phyloP scores from a whole-genome alignment of 2,797 vertebrate species.

The Steatocranus sp. region DNA sequence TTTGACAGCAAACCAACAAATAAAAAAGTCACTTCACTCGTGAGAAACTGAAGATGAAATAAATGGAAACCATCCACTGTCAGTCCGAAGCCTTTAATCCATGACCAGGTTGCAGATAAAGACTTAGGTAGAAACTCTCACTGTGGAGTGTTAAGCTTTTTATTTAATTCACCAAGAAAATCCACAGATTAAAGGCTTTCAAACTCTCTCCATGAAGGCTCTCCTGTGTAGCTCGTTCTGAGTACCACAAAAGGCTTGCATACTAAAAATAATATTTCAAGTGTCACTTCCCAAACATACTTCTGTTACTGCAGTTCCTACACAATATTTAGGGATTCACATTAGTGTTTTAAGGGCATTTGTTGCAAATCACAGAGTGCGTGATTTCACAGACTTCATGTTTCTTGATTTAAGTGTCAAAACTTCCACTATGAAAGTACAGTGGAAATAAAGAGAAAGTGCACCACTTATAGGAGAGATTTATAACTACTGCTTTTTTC shows the following conservation, averaged over 20 bases:
- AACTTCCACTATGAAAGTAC: background rate
- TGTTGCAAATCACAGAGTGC: background rate
- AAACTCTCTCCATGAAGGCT: background rate
- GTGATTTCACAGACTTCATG: background rate
- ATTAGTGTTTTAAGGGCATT: background rate
- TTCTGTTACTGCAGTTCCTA: background rate
- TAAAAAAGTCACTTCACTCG: background rate
- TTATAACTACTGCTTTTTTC: conserved; percentile 18
- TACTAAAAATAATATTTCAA: background rate
- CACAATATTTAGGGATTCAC: background rate
- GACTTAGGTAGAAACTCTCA: background rate
- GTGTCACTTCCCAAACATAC: background rate
- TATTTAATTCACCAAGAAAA: conserved; percentile 16
- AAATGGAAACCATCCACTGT: background rate
- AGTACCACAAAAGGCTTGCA: background rate
- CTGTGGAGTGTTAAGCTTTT: conserved; percentile 10
- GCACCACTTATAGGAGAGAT: conserved; percentile 42
- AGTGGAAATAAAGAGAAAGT: conserved; percentile 31
- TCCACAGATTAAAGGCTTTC: conserved; percentile 21
- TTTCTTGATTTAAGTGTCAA: background rate
- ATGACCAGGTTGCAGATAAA: conserved; percentile 4
- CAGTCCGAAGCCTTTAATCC: background rate
- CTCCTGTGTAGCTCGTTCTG: background rate
- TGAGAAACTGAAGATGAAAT: background rate
- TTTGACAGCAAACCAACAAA: background rate